Percentiles rank a stretch among this genome's conserved stretches.
These are phyloP conservation scores for Pharmacophagus antenor DNA, from an alignment of 2,888 invertebrate species.

Conservation along the genomic window DNA sequence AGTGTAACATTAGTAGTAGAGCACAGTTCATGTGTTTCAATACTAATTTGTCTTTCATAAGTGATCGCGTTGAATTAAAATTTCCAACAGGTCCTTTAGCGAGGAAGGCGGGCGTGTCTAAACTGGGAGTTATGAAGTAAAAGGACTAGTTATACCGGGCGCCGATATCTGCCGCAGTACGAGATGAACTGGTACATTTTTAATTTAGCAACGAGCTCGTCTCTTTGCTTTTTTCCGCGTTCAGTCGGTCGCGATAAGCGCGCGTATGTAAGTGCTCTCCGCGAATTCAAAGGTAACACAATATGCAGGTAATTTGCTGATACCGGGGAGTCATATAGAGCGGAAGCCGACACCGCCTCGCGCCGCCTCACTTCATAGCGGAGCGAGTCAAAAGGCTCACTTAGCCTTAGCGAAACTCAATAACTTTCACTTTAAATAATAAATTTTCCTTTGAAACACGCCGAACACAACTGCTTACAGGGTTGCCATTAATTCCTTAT, in stretches of 20 bases:
- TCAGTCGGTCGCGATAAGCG: conserved; percentile 19
- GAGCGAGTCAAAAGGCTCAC: conserved; percentile 72
- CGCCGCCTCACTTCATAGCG: conserved; percentile 48
- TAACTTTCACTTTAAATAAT: conserved; percentile 78
- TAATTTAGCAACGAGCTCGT: conserved; percentile 7
- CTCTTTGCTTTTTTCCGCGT: conserved; percentile 12
- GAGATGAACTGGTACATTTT: conserved; percentile 2
- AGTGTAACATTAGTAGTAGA: too few species aligned
- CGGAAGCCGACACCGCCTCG: conserved; percentile 55
- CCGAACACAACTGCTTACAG: conserved; percentile 63
- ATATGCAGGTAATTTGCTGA: conserved; percentile 46
- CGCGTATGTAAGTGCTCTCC: conserved; percentile 30
- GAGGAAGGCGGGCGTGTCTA: background rate
- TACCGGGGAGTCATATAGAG: conserved; percentile 53
- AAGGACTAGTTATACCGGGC: background rate
- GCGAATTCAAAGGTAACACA: conserved; percentile 39
- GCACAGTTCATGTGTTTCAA: too few species aligned
- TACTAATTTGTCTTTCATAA: background rate
- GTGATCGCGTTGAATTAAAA: background rate
- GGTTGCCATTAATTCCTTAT: conserved; percentile 44
- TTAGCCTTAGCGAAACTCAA: conserved; percentile 78
- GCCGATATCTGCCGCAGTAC: background rate
- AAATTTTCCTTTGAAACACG: conserved; percentile 72
- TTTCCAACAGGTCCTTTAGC: background rate
- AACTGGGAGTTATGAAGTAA: background rate